A percentile compares a stretch with the other conserved stretches of the same genome.
Conservation (phyloP, 2,888 invertebrate species). For the Leptopilina myrica region DNA sequence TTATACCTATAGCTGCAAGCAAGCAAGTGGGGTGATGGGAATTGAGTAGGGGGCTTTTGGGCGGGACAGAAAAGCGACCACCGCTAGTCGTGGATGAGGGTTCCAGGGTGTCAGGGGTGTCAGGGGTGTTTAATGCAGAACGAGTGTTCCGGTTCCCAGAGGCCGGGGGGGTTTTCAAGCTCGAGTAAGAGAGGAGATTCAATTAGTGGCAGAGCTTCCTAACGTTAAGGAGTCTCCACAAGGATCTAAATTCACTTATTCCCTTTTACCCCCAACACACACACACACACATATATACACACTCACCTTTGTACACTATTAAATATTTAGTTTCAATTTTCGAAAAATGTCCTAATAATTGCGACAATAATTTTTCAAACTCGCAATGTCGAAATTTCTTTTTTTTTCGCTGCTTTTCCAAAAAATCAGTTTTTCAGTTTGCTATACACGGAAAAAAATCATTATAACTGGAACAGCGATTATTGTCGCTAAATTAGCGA, state of each 20-base stretch:
- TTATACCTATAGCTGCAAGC: no score
- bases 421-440: no score
- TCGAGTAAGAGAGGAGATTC: slow-evolving; percentile 76
- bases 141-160: slow-evolving; percentile 75
- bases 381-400: no score
- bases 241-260: slow-evolving; percentile 57
- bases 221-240: slow-evolving; percentile 75
- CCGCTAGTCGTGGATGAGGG: slow-evolving; percentile 70
- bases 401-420: no score
- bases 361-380: no score
- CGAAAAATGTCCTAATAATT: no score
- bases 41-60: slow-evolving; percentile 52
- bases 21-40: slow-evolving; percentile 46
- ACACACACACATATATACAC: neutral
- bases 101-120: slow-evolving; percentile 73
- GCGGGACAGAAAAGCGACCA: slow-evolving; percentile 58
- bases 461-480: no score
- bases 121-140: slow-evolving; percentile 76
- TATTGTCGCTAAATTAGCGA: no score
- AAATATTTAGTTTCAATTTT: no score
- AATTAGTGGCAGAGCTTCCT: slow-evolving; percentile 76
- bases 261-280: neutral
- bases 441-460: no score
- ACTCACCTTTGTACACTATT: no score
- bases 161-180: slow-evolving; percentile 74